Evolutionary conservation across 2,888 invertebrate species (phyloP).

Genomic region (Malacosoma neustria): DNA sequence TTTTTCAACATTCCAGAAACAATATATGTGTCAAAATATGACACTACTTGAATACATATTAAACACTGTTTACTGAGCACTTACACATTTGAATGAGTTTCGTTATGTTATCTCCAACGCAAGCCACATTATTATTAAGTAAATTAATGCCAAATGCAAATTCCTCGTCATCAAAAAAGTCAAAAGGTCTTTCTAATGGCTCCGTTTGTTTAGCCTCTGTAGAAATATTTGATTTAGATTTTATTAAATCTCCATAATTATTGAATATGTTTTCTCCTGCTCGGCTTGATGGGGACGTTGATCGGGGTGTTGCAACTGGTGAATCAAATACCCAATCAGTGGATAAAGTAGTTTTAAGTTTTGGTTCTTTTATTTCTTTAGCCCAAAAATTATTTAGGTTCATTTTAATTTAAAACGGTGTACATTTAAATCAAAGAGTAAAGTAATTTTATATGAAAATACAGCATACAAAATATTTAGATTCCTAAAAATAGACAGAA

Average conservation of each 20-base stretch:
- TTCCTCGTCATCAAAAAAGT: slow-evolving; percentile 61
- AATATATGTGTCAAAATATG: too few relatives aligned
- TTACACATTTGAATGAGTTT: slow-evolving; percentile 62
- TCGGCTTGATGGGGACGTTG: slow-evolving; percentile 30
- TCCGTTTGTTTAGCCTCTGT: slow-evolving; percentile 36
- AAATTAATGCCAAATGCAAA: slow-evolving; percentile 61
- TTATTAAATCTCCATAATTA: slow-evolving; percentile 48
- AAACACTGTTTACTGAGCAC: too few relatives aligned
- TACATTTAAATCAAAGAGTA: too few relatives aligned
- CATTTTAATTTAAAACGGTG: slow-evolving; percentile 14
- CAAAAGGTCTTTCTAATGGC: slow-evolving; percentile 47
- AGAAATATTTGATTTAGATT: slow-evolving; percentile 44
- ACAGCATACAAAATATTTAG: too few relatives aligned
- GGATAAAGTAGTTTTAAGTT: slow-evolving; percentile 23
- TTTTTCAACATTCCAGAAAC: too few relatives aligned
- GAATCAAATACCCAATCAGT: slow-evolving; percentile 32
- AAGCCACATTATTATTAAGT: slow-evolving; percentile 60
- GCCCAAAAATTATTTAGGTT: slow-evolving; percentile 26
- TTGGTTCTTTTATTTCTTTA: slow-evolving; percentile 24
- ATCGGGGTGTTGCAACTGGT: slow-evolving; percentile 27
- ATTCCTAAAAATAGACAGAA: too few relatives aligned
- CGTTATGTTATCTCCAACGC: slow-evolving; percentile 57
- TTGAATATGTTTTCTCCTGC: slow-evolving; percentile 42
- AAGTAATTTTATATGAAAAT: too few relatives aligned
- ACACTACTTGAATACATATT: too few relatives aligned